Evolutionary conservation across 2,113 vertebrate species (phyloP), one percentile per base, ranked within the genome.

Genomic region (Neolamprologus ventralis): DNA sequence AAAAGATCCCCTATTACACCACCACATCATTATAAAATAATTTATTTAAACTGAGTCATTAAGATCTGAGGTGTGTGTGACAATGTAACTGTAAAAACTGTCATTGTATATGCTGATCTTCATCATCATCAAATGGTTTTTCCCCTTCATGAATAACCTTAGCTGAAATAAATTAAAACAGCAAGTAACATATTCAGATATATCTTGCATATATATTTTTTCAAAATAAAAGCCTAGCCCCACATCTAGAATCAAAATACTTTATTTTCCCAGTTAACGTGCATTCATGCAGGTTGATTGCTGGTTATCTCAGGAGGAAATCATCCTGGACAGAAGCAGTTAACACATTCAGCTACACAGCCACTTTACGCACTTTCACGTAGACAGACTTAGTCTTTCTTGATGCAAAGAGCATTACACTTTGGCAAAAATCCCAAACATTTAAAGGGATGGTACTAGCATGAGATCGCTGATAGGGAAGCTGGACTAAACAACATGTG

Each of bases 401-500:
- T 6, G 35, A 84, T 42, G 7, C 54, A 53, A 3, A 28, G 23
- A 55, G 80, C 23, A 31, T 73, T 65, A 68, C 21, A 3, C 60
- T 26, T 65, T 84, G 89, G 88, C 85, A 37, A 3, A 12, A 58
- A 49, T 83, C 85, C 85, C 82, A 75, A 87, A 78, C 73, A 87
- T 86, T 31, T 51, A 23, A 47, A 21, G 54, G 73, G 83, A 85
- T 33, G 87, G 84, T 86, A 88, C 87, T 65, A 21, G 19, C 81
- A 58, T 85, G 87, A 88, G 82, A 81, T 78, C 1, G 17, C 82
- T 42, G 88, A 90, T 49, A 73, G 88, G 45, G 31, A 58, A 81
- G 1, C 65, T 3, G 89, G 82, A 82, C 84, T 58, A 12, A 90
- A 88, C 86, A 91, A 87, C 93, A 90, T 85, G 88, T 94, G 94